phyloP scores from a whole-genome alignment of 1,140 invertebrate genomes.

The Cherax destructor region DNA sequence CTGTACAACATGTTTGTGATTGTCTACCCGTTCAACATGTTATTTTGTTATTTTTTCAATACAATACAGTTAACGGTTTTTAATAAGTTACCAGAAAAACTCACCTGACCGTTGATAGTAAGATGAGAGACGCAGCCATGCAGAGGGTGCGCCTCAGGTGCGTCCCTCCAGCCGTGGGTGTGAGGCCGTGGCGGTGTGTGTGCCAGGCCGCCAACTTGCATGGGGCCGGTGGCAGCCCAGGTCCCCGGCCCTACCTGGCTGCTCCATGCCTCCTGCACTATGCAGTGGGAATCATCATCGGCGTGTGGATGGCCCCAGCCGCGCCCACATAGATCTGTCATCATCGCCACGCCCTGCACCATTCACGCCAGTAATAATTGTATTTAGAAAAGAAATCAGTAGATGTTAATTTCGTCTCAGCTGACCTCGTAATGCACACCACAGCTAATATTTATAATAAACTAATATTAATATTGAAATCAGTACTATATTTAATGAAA shows the following conservation, averaged over 20 bases:
- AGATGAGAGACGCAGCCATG: constrained; percentile 96
- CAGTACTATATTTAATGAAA: too few relatives aligned
- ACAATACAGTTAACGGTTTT: too few relatives aligned
- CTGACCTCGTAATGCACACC: too few relatives aligned
- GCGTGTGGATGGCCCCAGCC: constrained; percentile 18
- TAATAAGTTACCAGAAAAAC: background rate
- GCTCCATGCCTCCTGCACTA: constrained; percentile 1
- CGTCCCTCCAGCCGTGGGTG: constrained; percentile 89
- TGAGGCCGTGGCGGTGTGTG: constrained; percentile 85
- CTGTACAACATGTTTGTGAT: too few relatives aligned
- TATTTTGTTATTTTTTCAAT: too few relatives aligned
- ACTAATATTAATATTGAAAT: too few relatives aligned
- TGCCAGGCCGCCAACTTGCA: constrained; percentile 80
- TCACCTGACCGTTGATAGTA: constrained; percentile 91
- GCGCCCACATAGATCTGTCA: constrained; percentile 41
- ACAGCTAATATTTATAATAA: too few relatives aligned
- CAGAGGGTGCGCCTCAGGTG: constrained; percentile 91
- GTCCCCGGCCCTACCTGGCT: background rate
- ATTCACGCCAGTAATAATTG: background rate
- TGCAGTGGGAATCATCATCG: constrained; percentile 17
- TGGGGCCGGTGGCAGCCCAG: background rate
- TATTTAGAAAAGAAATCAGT: too few relatives aligned
- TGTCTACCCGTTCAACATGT: too few relatives aligned
- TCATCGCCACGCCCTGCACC: constrained; percentile 38
- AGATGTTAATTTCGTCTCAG: too few relatives aligned